phyloP scores from a whole-genome alignment of 2,888 invertebrate species.

The Zonitis immaculata region DNA sequence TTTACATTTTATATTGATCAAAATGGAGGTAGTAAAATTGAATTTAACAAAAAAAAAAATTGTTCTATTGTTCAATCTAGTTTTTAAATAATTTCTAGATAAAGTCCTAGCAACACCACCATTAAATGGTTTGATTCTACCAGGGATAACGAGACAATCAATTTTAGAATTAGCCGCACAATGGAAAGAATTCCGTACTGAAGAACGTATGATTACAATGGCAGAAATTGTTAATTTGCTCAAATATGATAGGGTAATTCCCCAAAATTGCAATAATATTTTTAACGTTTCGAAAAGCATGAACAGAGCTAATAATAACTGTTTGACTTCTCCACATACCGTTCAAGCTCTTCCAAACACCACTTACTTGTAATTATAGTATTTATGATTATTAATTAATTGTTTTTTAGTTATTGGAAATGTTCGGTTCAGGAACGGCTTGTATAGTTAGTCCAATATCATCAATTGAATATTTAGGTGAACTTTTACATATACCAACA shows the following conservation, averaged over 20 bases:
- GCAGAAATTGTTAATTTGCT: slow-evolving; percentile 66
- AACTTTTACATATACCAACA: slow-evolving; percentile 67
- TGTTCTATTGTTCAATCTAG: neutral
- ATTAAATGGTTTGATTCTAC: slow-evolving; percentile 88
- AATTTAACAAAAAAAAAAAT: slow-evolving; percentile 1
- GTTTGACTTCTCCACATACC: no score
- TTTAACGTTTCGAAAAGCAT: no score
- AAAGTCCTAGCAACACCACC: slow-evolving; percentile 91
- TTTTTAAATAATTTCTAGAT: slow-evolving; percentile 55
- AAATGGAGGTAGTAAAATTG: slow-evolving; percentile 68
- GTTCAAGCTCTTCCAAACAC: no score
- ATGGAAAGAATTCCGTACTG: slow-evolving; percentile 84
- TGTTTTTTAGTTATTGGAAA: slow-evolving; percentile 75
- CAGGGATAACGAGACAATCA: slow-evolving; percentile 89
- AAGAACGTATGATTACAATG: slow-evolving; percentile 82
- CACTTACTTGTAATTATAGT: no score
- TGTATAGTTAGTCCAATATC: slow-evolving; percentile 91
- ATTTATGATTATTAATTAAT: no score
- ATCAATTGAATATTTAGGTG: slow-evolving; percentile 72
- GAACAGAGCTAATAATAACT: no score
- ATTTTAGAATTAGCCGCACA: slow-evolving; percentile 73
- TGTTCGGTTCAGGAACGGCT: slow-evolving; percentile 98
- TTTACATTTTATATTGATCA: slow-evolving; percentile 85
- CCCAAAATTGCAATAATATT: no score
- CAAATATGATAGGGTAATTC: slow-evolving; percentile 78